A percentile compares a stretch with the other conserved stretches of the same genome.
Conservation (phyloP, 2,888 invertebrate genomes). For the Punctoribates punctum region DNA sequence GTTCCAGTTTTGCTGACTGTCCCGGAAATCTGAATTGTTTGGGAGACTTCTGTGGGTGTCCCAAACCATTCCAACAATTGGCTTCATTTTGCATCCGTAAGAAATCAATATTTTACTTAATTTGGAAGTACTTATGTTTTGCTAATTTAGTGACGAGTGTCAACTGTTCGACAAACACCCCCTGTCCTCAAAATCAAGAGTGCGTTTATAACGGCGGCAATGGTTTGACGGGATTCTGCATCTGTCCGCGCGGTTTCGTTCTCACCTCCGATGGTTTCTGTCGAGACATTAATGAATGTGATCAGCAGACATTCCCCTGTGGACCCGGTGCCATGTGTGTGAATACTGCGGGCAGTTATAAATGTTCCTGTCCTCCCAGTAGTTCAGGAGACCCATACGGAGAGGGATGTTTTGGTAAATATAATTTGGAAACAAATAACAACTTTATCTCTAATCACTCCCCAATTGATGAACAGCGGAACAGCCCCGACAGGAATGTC, state of each 20-base stretch:
- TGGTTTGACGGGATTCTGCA: slow-evolving; percentile 47
- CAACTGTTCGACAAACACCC: slow-evolving; percentile 50
- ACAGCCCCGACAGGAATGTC: slow-evolving; percentile 61
- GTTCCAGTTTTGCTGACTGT: slow-evolving; percentile 48
- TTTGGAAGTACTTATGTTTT: too few species aligned
- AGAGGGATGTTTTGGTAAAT: slow-evolving; percentile 48
- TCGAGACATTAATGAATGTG: slow-evolving; percentile 79
- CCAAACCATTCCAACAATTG: slow-evolving; percentile 49
- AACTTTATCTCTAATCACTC: not conserved
- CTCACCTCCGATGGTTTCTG: slow-evolving; percentile 53
- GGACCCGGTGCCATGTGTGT: slow-evolving; percentile 74
- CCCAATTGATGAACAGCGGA: slow-evolving; percentile 29
- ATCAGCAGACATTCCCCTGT: slow-evolving; percentile 62
- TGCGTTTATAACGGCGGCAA: slow-evolving; percentile 52
- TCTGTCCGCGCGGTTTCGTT: slow-evolving; percentile 49
- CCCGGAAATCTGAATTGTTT: slow-evolving; percentile 50
- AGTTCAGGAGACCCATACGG: slow-evolving; percentile 75
- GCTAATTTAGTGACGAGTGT: slow-evolving; percentile 44
- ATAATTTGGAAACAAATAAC: not conserved
- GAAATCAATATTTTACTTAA: not conserved
- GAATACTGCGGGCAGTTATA: slow-evolving; percentile 77
- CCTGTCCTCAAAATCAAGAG: slow-evolving; percentile 49
- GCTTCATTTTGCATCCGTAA: slow-evolving; percentile 40
- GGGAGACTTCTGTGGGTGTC: slow-evolving; percentile 49
- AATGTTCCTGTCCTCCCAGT: slow-evolving; percentile 78